These are phyloP conservation scores for Pristionchus arcanus DNA, from an alignment of 2,888 invertebrate genomes.

Conservation along the genomic window DNA sequence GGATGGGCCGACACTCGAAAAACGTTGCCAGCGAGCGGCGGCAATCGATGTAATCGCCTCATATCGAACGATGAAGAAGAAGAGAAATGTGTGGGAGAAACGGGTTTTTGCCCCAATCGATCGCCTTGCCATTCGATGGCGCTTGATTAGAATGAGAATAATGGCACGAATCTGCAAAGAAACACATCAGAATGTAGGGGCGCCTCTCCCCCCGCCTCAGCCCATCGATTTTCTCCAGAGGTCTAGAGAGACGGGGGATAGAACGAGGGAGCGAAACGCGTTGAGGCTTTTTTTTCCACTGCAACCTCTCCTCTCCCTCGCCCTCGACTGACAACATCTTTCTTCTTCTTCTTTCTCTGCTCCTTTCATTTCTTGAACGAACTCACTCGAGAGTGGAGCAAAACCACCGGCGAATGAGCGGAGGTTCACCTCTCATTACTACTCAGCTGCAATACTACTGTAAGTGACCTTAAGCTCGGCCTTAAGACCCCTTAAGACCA, in stretches of 20 bases:
- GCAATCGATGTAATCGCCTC: conserved; percentile 45
- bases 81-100: neutral
- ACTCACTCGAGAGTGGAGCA: conserved; percentile 4
- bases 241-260: neutral
- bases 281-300: conserved; percentile 20
- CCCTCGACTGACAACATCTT: neutral
- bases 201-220: neutral
- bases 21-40: too few species aligned
- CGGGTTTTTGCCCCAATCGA: neutral
- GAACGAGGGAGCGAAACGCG: conserved; percentile 5
- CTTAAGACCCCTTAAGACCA: too few species aligned
- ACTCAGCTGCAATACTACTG: conserved; percentile 1
- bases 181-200: neutral
- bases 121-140: neutral
- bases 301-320: neutral
- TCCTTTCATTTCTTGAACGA: neutral
- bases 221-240: conserved; percentile 38
- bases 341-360: conserved; percentile 10
- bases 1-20: neutral
- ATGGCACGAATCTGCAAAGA: neutral
- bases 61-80: neutral
- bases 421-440: neutral
- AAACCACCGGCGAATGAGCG: conserved; percentile 7
- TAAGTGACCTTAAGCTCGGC: neutral
- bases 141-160: neutral